phyloP scores from a whole-genome alignment of 2,113 vertebrate species.

The Acrocephalus kingi region DNA sequence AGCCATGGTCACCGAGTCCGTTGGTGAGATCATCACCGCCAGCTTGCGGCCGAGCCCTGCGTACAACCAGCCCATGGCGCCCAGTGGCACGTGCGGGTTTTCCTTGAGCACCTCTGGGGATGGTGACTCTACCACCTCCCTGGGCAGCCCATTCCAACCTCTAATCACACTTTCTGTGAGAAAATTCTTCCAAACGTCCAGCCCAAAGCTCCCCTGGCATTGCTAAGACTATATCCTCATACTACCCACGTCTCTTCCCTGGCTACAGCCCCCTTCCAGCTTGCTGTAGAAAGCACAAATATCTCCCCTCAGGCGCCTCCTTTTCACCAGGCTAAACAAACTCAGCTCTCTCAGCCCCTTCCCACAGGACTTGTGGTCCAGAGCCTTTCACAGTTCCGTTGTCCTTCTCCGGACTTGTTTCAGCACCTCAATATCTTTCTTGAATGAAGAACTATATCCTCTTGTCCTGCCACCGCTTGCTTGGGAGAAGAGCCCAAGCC shows the following conservation, averaged over 20 bases:
- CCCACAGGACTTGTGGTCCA: neutral
- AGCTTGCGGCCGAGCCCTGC: rapidly evolving
- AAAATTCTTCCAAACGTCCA: neutral
- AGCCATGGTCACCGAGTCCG: rapidly evolving
- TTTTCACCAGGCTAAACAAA: neutral
- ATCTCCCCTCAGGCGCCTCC: no score
- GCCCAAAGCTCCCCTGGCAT: neutral
- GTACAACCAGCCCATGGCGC: neutral
- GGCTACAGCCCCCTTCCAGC: no score
- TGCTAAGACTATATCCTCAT: neutral
- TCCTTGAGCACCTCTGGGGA: no score
- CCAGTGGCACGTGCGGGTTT: neutral
- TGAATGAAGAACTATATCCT: neutral
- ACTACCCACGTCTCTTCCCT: neutral
- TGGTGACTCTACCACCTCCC: neutral
- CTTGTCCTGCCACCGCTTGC: neutral
- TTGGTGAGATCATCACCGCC: no score
- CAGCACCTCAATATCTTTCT: neutral
- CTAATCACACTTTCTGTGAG: neutral
- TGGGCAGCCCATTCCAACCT: no score
- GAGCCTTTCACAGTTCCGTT: no score
- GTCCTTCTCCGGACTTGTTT: neutral
- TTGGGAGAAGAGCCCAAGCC: neutral
- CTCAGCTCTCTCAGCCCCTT: neutral
- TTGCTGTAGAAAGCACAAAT: rapidly evolving